These are phyloP conservation scores for Drosophila vallismaia DNA, from an alignment of 2,888 invertebrate genomes.

Conservation along the genomic window DNA sequence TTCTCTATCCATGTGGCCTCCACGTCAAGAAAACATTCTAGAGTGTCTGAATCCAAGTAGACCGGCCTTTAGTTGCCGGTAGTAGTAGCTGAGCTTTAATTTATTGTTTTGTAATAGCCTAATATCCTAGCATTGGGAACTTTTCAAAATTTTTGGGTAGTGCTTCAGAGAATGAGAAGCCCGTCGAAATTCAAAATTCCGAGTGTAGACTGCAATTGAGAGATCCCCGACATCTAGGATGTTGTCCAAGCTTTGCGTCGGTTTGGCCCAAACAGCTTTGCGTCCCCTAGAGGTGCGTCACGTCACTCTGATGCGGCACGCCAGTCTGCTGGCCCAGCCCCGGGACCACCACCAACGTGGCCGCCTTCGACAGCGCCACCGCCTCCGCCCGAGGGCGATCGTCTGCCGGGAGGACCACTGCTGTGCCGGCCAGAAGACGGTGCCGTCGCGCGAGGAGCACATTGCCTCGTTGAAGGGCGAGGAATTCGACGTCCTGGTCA, in stretches of 20 bases:
- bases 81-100: no score
- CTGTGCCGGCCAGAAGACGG: conserved; percentile 39
- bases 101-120: not conserved
- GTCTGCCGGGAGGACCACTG: conserved; percentile 12
- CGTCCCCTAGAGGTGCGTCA: not conserved
- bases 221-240: conserved; percentile 3
- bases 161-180: not conserved
- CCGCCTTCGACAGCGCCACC: not conserved
- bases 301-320: not conserved
- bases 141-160: conserved; percentile 2
- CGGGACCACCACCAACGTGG: not conserved
- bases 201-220: not conserved
- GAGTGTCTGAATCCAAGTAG: no score
- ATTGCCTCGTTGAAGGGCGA: conserved; percentile 90
- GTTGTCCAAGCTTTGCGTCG: conserved; percentile 13
- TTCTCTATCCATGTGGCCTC: no score
- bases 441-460: conserved; percentile 92
- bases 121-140: not conserved
- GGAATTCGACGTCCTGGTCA: conserved; percentile 95
- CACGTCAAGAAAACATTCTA: no score
- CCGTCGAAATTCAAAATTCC: conserved; percentile 34
- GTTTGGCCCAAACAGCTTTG: not conserved
- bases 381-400: not conserved
- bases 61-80: no score
- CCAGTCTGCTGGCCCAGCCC: not conserved